Evolutionary conservation across 2,113 vertebrate species (phyloP).

Genomic region (Nesoenas mayeri): DNA sequence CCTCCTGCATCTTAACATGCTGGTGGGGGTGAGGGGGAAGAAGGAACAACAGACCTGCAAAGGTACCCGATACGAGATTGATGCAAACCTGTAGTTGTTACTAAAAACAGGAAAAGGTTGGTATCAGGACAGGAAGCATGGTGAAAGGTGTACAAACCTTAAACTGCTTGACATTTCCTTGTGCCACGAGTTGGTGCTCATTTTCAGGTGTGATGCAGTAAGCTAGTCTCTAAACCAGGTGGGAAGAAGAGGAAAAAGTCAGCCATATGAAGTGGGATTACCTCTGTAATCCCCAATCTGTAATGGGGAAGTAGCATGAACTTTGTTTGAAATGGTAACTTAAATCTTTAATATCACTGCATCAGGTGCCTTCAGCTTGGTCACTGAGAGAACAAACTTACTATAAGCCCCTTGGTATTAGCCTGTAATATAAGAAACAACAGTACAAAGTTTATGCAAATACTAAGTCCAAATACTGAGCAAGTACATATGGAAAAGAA

Average conservation of each 20-base stretch:
- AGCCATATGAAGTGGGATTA: conserved; percentile 3
- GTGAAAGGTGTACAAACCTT: conserved; percentile 75
- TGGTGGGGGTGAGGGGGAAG: background rate
- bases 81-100: background rate
- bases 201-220: conserved; percentile 96
- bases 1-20: background rate
- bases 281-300: background rate
- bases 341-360: conserved; percentile 33
- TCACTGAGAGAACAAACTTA: background rate
- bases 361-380: background rate
- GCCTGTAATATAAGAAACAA: conserved; percentile 48
- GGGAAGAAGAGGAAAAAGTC: background rate
- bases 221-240: conserved; percentile 85
- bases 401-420: conserved; percentile 12
- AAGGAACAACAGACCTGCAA: background rate
- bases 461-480: conserved; percentile 38
- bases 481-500: conserved; percentile 22
- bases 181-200: conserved; percentile 90
- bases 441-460: conserved; percentile 50
- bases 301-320: conserved; percentile 14
- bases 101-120: background rate
- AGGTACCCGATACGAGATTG: background rate
- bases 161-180: conserved; percentile 91
- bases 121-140: background rate
- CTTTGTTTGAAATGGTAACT: conserved; percentile 41